These are phyloP conservation scores for Chirona hameri DNA, from an alignment of 2,888 invertebrate genomes.

Conservation along the genomic window DNA sequence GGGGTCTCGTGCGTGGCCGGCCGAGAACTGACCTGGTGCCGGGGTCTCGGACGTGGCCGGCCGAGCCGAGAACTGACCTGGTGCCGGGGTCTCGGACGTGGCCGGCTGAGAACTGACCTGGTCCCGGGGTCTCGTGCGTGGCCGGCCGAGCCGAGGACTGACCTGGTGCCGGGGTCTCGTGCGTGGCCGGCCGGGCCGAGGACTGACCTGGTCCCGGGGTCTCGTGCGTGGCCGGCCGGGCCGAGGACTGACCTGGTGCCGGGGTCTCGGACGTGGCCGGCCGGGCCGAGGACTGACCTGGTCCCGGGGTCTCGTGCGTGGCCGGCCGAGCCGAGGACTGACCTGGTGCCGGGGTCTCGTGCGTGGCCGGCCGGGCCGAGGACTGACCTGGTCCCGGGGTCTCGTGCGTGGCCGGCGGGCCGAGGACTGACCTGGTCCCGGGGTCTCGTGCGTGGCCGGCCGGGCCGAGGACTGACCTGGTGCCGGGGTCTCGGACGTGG, in stretches of 20 bases:
- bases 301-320: constrained; percentile 39
- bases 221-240: too few relatives aligned
- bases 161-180: not conserved
- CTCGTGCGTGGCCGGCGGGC: too few relatives aligned
- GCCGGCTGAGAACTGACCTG: constrained; percentile 48
- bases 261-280: constrained; percentile 37
- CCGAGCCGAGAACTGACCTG: constrained; percentile 53
- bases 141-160: constrained; percentile 50
- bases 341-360: constrained; percentile 44
- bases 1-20: too few relatives aligned
- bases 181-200: too few relatives aligned
- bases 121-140: constrained; percentile 47
- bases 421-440: constrained; percentile 40
- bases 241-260: constrained; percentile 39
- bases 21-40: constrained; percentile 40
- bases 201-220: not conserved
- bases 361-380: constrained; percentile 49
- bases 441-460: constrained; percentile 37
- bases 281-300: constrained; percentile 53
- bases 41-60: constrained; percentile 37
- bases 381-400: constrained; percentile 44
- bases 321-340: constrained; percentile 50
- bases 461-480: constrained; percentile 49
- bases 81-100: constrained; percentile 39
- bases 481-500: not conserved